These are phyloP conservation scores for Euclidia mi DNA, from an alignment of 2,888 invertebrate species.

Conservation along the genomic window DNA sequence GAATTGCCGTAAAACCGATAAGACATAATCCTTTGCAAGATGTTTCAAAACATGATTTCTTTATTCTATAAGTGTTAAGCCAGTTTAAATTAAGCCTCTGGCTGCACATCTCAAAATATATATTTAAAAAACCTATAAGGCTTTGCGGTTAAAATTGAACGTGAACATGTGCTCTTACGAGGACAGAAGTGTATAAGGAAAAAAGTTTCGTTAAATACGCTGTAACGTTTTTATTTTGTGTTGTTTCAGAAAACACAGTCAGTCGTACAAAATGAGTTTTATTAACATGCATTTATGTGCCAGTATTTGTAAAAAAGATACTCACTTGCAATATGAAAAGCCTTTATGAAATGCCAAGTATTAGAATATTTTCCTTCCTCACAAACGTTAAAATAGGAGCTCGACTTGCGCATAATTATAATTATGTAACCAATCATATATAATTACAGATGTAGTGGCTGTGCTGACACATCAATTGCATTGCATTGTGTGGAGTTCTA, in stretches of 20 bases:
- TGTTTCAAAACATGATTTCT: neutral
- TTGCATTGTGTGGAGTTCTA: too few species aligned
- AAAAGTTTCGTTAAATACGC: constrained; percentile 1
- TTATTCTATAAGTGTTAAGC: neutral
- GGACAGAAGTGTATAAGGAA: constrained; percentile 2
- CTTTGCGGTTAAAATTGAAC: constrained; percentile 4
- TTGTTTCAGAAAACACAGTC: constrained; percentile 6
- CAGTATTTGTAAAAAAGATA: too few species aligned
- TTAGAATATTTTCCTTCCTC: too few species aligned
- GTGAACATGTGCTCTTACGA: neutral
- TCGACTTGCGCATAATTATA: too few species aligned
- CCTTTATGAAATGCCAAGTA: too few species aligned
- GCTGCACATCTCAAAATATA: neutral
- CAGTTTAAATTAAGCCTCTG: constrained; percentile 1
- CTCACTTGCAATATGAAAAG: too few species aligned
- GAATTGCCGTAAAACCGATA: neutral
- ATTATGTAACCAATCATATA: too few species aligned
- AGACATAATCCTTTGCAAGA: neutral
- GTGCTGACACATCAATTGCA: too few species aligned
- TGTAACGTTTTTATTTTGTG: neutral
- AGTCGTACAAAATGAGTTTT: neutral
- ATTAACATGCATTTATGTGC: too few species aligned
- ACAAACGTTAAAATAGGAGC: too few species aligned
- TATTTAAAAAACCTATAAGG: neutral
- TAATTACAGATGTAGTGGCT: too few species aligned